Conservation (phyloP, 2,797 vertebrate species). For the Spinibarbus caldwelli region DNA sequence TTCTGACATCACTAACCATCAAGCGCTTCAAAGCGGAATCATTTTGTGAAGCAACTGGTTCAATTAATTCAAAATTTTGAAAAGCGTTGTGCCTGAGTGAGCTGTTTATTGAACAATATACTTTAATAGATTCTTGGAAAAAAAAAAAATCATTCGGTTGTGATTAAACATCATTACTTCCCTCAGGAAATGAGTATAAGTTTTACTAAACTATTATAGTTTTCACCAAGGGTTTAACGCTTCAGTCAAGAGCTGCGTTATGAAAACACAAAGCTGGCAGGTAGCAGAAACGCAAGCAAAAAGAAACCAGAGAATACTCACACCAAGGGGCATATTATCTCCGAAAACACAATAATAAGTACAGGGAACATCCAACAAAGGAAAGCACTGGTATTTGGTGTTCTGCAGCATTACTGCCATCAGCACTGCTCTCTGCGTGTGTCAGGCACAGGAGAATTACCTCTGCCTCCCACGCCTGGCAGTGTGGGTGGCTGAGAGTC, state of each 20-base stretch:
- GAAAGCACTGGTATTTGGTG: constrained; percentile 29
- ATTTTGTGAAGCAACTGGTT: background rate
- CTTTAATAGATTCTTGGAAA: background rate
- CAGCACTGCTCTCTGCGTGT: constrained; percentile 12
- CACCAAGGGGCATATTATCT: constrained; percentile 10
- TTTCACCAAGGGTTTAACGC: background rate
- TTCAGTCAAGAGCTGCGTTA: constrained; percentile 19
- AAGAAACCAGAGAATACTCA: constrained; percentile 10
- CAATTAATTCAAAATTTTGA: background rate
- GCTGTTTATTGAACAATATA: background rate
- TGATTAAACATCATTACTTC: constrained; percentile 5
- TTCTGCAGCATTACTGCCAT: constrained; percentile 25
- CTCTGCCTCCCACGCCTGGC: constrained; percentile 45
- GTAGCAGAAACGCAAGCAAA: background rate
- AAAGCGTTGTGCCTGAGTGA: background rate
- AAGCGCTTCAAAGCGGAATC: background rate
- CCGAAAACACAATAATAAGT: background rate
- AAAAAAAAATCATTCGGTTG: background rate
- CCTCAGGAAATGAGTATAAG: background rate
- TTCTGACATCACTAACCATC: background rate
- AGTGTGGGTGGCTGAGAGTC: constrained; percentile 50
- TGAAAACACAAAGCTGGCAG: constrained; percentile 26
- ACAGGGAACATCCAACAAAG: background rate
- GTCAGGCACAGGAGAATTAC: constrained; percentile 44
- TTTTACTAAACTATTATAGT: constrained; percentile 11